Percentiles rank a stretch among this genome's conserved stretches.
Conservation (phyloP, 2,888 invertebrate genomes). For the Hydrotaea diabolus region DNA sequence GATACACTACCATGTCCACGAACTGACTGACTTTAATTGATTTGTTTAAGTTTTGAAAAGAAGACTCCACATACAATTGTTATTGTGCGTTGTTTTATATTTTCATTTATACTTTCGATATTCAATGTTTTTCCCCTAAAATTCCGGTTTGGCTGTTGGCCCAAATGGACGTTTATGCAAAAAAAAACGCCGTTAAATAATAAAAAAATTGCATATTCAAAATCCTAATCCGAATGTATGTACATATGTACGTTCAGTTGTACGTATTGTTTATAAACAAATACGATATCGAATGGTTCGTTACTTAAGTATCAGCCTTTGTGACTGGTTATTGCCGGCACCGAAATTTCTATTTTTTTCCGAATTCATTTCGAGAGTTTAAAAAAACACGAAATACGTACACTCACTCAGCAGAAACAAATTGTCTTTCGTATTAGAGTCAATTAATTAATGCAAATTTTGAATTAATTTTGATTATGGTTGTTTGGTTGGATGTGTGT, state of each 20-base stretch:
- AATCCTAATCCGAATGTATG: background rate
- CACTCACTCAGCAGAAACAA: background rate
- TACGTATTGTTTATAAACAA: constrained; percentile 18
- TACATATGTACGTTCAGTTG: background rate
- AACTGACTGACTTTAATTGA: background rate
- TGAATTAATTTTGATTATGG: background rate
- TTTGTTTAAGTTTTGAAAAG: background rate
- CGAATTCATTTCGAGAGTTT: background rate
- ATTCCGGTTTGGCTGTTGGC: constrained; percentile 12
- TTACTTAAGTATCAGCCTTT: background rate
- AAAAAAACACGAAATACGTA: background rate
- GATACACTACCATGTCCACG: background rate
- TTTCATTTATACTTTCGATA: background rate
- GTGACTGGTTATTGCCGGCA: constrained; percentile 1
- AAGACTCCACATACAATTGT: background rate
- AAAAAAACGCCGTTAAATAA: constrained; percentile 27
- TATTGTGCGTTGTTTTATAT: background rate
- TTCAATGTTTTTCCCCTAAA: constrained; percentile 14
- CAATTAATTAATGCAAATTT: background rate
- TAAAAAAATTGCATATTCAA: constrained; percentile 10
- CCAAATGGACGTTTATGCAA: background rate
- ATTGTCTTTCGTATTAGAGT: background rate
- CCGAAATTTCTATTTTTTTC: constrained; percentile 15
- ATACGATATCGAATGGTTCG: background rate
- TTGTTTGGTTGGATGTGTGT: too few relatives aligned